Percentiles rank a stretch among this genome's conserved stretches.
These are phyloP conservation scores for Drosophila lacertosa DNA, from an alignment of 1,140 invertebrate species.

Conservation along the genomic window DNA sequence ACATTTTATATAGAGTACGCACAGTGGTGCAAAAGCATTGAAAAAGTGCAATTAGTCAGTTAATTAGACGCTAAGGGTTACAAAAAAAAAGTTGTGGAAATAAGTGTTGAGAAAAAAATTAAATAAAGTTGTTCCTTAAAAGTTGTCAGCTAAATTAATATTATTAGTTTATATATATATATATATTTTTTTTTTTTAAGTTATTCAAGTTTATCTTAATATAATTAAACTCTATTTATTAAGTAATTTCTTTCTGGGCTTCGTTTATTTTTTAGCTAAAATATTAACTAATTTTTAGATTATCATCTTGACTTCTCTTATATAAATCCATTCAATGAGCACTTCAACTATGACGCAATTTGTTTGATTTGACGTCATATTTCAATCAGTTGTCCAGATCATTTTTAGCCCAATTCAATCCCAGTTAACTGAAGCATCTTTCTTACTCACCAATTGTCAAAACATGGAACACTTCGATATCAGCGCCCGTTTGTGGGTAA, in stretches of 20 bases:
- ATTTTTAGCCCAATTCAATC: constrained; percentile 4
- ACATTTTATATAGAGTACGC: constrained; percentile 36
- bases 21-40: constrained; percentile 40
- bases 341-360: constrained; percentile 1
- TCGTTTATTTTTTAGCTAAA: not conserved
- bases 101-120: too few species aligned
- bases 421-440: constrained; percentile 10
- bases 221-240: too few species aligned
- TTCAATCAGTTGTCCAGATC: constrained; percentile 26
- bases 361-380: constrained; percentile 23
- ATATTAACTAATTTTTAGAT: not conserved
- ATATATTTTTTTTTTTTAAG: too few species aligned
- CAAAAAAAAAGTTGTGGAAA: too few species aligned
- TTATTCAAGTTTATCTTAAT: too few species aligned
- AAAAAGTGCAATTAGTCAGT: too few species aligned
- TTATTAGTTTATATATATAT: too few species aligned
- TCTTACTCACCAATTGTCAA: constrained; percentile 10
- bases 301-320: not conserved
- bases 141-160: too few species aligned
- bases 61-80: too few species aligned
- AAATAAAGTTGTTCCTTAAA: too few species aligned
- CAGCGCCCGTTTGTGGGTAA: constrained; percentile 26
- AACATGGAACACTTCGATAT: constrained; percentile 24
- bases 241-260: not conserved
- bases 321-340: not conserved